Evolutionary conservation across 2,888 invertebrate genomes (phyloP).

Genomic region (Drymonia ruficornis): DNA sequence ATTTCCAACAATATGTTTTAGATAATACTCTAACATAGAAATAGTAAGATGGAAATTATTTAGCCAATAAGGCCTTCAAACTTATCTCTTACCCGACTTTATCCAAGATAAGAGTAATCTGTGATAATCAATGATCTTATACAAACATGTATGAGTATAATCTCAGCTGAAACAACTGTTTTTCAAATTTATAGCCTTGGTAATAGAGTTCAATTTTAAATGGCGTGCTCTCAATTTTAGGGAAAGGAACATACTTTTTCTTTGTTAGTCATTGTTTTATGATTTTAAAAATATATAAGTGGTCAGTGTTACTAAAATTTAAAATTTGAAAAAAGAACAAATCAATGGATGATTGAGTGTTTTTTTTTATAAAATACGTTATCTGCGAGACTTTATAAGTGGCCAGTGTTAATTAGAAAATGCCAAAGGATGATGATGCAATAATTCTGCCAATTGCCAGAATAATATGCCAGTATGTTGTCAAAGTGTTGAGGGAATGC

Average conservation of each 20-base stretch:
- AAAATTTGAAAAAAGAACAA: neutral
- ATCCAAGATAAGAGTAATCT: conserved; percentile 40
- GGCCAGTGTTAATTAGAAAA: conserved; percentile 24
- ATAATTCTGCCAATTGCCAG: conserved; percentile 56
- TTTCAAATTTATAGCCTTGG: neutral
- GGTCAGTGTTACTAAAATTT: neutral
- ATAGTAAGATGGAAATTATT: neutral
- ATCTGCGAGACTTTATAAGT: neutral
- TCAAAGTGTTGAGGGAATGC: conserved; percentile 59
- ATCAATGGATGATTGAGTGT: neutral
- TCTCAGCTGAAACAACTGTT: neutral
- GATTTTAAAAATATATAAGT: neutral
- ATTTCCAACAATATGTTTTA: no score
- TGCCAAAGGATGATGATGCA: conserved; percentile 69
- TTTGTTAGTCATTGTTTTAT: neutral
- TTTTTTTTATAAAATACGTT: neutral
- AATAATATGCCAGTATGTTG: conserved; percentile 53
- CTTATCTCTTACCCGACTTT: conserved; percentile 22
- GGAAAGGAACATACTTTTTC: neutral
- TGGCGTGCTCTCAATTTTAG: neutral
- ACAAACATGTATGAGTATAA: conserved; percentile 11
- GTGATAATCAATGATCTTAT: conserved; percentile 28
- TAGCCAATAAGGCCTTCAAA: conserved; percentile 18
- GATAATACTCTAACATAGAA: neutral
- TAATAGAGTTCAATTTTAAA: conserved; percentile 12